Percentiles rank a stretch among this genome's conserved stretches.
phyloP scores from a whole-genome alignment of 2,888 invertebrate species.

The Plusia festucae region DNA sequence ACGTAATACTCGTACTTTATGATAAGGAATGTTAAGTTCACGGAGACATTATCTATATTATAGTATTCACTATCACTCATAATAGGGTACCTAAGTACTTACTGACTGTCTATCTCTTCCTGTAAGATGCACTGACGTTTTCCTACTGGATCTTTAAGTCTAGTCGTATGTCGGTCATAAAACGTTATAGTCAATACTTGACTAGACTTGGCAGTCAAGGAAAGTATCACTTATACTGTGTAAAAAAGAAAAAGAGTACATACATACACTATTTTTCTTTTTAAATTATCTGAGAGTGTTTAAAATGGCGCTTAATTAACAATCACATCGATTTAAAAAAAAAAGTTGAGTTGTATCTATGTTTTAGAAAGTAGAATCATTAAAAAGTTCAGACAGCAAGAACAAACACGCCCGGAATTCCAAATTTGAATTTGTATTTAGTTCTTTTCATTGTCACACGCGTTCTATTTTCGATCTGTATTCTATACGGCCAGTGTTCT shows the following conservation, averaged over 20 bases:
- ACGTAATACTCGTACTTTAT: background rate
- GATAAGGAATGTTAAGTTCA: constrained; percentile 1
- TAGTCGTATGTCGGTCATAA: too few relatives aligned
- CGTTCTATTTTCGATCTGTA: constrained; percentile 60
- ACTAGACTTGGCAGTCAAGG: background rate
- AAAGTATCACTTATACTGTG: too few relatives aligned
- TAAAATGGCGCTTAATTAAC: background rate
- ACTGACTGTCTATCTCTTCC: background rate
- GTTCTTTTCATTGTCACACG: constrained; percentile 61
- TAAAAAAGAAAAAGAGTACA: too few relatives aligned
- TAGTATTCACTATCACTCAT: background rate
- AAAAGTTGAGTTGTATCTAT: background rate
- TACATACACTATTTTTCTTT: too few relatives aligned
- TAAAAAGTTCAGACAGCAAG: constrained; percentile 42
- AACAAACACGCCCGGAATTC: constrained; percentile 46
- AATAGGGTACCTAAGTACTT: background rate
- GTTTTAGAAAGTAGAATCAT: constrained; percentile 35
- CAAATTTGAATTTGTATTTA: constrained; percentile 60
- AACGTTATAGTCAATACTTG: too few relatives aligned
- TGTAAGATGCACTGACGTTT: background rate
- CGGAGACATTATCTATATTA: background rate
- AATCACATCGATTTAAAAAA: background rate
- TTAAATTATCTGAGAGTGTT: too few relatives aligned
- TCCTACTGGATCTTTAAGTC: background rate
- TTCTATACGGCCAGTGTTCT: constrained; percentile 55